Conservation (phyloP, 92 coral and sea anemone genomes). For the Hydrozoanthus gracilis region DNA sequence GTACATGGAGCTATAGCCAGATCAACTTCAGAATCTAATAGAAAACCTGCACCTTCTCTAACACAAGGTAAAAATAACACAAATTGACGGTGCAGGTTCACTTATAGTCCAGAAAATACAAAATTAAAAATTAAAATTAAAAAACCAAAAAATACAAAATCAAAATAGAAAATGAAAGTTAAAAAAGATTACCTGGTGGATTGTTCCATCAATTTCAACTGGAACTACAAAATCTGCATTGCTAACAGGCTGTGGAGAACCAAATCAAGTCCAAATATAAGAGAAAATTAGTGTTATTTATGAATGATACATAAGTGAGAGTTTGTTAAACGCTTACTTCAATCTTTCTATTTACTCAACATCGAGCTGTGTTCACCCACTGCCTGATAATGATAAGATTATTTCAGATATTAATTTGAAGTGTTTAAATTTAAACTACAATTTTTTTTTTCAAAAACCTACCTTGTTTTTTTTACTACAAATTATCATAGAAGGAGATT, state of each 20-base stretch:
- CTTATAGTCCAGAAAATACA: not conserved
- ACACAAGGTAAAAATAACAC: too few species aligned
- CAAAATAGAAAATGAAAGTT: not conserved
- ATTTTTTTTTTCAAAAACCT: too few species aligned
- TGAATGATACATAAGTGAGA: not conserved
- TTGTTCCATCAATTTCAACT: conserved; percentile 98
- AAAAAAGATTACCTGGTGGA: conserved; percentile 81
- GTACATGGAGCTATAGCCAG: too few species aligned
- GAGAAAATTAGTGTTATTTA: not conserved
- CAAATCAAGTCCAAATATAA: not conserved
- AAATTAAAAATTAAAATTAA: not conserved
- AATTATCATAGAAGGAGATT: too few species aligned
- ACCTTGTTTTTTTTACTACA: too few species aligned
- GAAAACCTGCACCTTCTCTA: too few species aligned
- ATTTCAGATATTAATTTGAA: not conserved
- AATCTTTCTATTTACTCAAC: too few species aligned
- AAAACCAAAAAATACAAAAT: not conserved
- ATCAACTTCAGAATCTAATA: too few species aligned
- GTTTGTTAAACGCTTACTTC: not conserved
- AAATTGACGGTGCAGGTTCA: too few species aligned
- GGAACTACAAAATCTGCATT: conserved; percentile 99
- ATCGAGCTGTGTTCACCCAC: too few species aligned
- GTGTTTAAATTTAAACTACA: not conserved
- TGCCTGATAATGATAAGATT: not conserved
- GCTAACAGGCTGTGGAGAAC: conserved; percentile 87